Evolutionary conservation across 2,797 vertebrate genomes (phyloP).

Genomic region (Enteromius afrohamiltoni): DNA sequence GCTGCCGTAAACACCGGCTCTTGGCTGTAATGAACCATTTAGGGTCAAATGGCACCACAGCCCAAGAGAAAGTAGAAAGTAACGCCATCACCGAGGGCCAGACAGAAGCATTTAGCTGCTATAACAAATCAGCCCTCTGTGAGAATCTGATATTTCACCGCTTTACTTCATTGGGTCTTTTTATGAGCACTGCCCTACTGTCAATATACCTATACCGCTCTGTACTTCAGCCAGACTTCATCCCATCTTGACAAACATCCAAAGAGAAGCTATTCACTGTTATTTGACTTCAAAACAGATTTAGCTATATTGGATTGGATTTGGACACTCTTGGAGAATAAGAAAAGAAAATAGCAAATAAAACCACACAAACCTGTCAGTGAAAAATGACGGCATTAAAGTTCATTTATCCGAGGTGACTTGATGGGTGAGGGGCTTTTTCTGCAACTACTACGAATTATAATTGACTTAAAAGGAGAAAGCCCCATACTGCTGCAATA

Average conservation of each 20-base stretch:
- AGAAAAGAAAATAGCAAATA: constrained; percentile 21
- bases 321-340: background rate
- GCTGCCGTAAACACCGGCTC: constrained; percentile 77
- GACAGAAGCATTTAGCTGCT: constrained; percentile 53
- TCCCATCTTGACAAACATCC: constrained; percentile 45
- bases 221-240: constrained; percentile 38
- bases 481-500: constrained; percentile 42
- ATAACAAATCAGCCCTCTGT: constrained; percentile 45
- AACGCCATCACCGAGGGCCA: constrained; percentile 69
- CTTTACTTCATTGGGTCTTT: constrained; percentile 52
- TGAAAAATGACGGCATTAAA: background rate
- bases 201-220: constrained; percentile 56
- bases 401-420: background rate
- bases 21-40: constrained; percentile 75
- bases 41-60: constrained; percentile 81
- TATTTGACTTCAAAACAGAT: constrained; percentile 50
- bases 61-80: constrained; percentile 84
- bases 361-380: background rate
- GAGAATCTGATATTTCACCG: constrained; percentile 54
- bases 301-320: constrained; percentile 31
- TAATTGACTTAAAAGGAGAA: constrained; percentile 39
- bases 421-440: constrained; percentile 1
- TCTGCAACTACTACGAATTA: constrained; percentile 25
- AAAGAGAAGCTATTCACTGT: constrained; percentile 47
- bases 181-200: constrained; percentile 57